These are phyloP conservation scores for Syrrhaptes paradoxus DNA, from an alignment of 2,113 vertebrate genomes.

Conservation along the genomic window DNA sequence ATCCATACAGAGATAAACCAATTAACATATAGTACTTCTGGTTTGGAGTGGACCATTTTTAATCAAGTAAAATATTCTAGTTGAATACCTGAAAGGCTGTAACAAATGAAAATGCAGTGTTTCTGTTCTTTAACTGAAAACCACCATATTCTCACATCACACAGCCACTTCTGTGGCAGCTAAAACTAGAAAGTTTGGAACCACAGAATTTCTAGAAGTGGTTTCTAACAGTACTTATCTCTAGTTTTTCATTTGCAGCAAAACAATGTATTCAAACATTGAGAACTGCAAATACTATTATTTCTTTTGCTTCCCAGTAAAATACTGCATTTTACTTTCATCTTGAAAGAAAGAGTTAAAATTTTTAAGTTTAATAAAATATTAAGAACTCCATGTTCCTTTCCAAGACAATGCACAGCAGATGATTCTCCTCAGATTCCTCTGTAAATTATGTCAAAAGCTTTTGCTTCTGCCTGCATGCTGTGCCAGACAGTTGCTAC, in stretches of 20 bases:
- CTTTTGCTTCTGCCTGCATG: not conserved
- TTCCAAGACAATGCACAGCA: not conserved
- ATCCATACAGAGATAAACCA: not conserved
- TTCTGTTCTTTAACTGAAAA: not conserved
- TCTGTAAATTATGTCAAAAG: slow-evolving; percentile 9
- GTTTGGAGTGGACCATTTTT: not conserved
- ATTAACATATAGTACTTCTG: not conserved
- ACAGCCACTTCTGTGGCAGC: not conserved
- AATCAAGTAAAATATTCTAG: not conserved
- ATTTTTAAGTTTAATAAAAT: not conserved
- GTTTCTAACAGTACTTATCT: not conserved
- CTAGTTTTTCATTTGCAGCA: not conserved
- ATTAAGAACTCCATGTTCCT: not conserved
- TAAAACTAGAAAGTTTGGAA: not conserved
- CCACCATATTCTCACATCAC: not conserved
- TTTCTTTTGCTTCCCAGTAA: not conserved
- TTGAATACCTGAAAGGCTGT: not conserved
- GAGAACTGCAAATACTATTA: not conserved
- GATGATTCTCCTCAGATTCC: not conserved
- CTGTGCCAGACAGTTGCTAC: not conserved
- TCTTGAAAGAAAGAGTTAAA: not conserved
- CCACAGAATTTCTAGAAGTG: not conserved
- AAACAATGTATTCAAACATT: not conserved
- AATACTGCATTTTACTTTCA: not conserved
- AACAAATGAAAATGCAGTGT: not conserved